A percentile compares a stretch with the other conserved stretches of the same genome.
Conservation (phyloP, 2,113 vertebrate genomes). For the Bos taurus region DNA sequence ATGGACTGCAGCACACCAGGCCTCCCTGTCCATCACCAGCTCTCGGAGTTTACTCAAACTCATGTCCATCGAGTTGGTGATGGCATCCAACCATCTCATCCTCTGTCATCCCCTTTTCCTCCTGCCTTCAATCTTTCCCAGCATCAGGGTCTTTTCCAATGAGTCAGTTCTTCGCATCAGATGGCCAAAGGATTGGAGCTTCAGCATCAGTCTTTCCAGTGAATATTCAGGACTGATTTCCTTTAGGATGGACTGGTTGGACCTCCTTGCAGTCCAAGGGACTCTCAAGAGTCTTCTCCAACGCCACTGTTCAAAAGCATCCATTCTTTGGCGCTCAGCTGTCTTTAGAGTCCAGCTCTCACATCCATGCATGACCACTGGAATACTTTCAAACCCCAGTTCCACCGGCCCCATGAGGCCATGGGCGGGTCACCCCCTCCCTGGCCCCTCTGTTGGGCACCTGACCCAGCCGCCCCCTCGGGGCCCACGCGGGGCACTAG, state of each 20-base stretch:
- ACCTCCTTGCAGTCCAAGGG: background rate
- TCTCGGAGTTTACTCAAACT: rapidly evolving
- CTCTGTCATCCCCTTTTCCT: background rate
- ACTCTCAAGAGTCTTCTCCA: background rate
- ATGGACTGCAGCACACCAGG: background rate
- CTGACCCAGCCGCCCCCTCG: rapidly evolving
- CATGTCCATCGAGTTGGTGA: background rate
- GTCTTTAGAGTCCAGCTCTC: background rate
- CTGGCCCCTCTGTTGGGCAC: background rate
- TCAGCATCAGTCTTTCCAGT: background rate
- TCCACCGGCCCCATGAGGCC: rapidly evolving
- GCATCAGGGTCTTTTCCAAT: background rate
- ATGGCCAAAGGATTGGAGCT: background rate
- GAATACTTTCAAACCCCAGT: background rate
- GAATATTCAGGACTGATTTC: background rate
- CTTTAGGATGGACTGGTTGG: background rate
- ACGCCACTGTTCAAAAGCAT: background rate
- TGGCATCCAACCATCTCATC: background rate
- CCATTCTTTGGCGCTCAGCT: background rate
- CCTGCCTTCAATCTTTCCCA: background rate
- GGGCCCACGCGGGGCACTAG: rapidly evolving
- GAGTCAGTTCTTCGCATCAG: background rate
- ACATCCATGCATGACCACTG: background rate
- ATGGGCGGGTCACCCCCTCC: rapidly evolving
- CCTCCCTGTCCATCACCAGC: background rate